Evolutionary conservation across 2,113 vertebrate species (phyloP), one percentile per base, ranked within the genome.

Genomic region (Lophura nycthemera): DNA sequence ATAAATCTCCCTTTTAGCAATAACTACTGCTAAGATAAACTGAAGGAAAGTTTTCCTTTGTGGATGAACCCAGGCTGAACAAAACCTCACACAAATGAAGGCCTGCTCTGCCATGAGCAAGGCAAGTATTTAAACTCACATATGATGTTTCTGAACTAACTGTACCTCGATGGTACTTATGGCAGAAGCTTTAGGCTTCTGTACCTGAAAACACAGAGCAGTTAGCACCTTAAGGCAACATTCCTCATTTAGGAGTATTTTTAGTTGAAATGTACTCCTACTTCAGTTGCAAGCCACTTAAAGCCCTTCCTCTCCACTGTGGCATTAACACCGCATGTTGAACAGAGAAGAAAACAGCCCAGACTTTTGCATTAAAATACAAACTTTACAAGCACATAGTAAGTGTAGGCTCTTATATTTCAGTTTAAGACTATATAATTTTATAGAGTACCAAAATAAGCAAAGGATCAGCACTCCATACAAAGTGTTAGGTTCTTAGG

Each of bases 391-490:
- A 96, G 50, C 95, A 90, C 73, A 45, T 91, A 80, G 83, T 65
- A 94, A 93, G 86, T 75, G 95, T 95, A 96, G 38, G 93, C 88
- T 96, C 88, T 95, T 96, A 65, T 96, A 96, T 96, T 96, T 96
- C 93, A 90, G 78, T 94, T 96, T 87, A 93, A 91, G 96, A 95
- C 96, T 96, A 36, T 94, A 88, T 96, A 2, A 88, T 88, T 94
- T 91, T 94, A 95, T 94, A 92, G 93, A 96, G 93, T 96, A 96
- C 96, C 96, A 96, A 96, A 96, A 96, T 94, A 96, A 96, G 95
- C 95, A 96, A 90, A 96, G 90, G 90, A 95, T 96, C 92, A 96
- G 90, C 93, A 96, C 96, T 96, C 93, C 93, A 57, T 96, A 96
- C 96, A 96, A 96, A 94, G 70, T 92, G 73, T 96, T 95, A 96